phyloP scores from a whole-genome alignment of 2,888 invertebrate species.

The Plusia festucae region DNA sequence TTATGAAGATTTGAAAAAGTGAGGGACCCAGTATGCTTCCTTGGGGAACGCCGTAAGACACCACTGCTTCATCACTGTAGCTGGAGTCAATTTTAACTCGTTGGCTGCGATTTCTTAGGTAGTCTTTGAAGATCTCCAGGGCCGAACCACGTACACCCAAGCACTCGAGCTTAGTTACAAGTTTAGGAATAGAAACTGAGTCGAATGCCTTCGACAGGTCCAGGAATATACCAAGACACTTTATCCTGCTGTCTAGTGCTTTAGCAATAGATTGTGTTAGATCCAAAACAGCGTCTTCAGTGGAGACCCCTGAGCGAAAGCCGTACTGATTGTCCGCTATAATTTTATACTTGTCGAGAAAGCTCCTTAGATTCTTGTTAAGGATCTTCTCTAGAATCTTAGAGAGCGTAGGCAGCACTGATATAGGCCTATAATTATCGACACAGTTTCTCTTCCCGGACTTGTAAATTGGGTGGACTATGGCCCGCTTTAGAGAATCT shows the following conservation, averaged over 20 bases:
- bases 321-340: too few species aligned
- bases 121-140: background rate
- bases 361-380: background rate
- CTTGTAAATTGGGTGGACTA: conserved; percentile 2
- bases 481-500: background rate
- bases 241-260: background rate
- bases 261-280: background rate
- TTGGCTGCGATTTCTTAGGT: conserved; percentile 6
- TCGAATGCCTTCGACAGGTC: background rate
- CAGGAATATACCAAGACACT: background rate
- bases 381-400: conserved; percentile 1
- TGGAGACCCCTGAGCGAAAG: too few species aligned
- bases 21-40: background rate
- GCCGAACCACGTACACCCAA: background rate
- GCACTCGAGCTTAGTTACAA: background rate
- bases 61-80: background rate
- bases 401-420: too few species aligned
- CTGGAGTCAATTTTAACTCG: conserved; percentile 1
- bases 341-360: background rate
- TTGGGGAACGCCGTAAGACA: background rate
- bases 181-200: conserved; percentile 3
- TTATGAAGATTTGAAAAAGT: background rate
- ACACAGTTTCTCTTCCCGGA: background rate
- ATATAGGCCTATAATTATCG: background rate
- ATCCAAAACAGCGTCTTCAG: background rate